Percentiles rank a stretch among this genome's conserved stretches.
Evolutionary conservation across 2,888 invertebrate species (phyloP).

Genomic region (Thymelicus sylvestris): DNA sequence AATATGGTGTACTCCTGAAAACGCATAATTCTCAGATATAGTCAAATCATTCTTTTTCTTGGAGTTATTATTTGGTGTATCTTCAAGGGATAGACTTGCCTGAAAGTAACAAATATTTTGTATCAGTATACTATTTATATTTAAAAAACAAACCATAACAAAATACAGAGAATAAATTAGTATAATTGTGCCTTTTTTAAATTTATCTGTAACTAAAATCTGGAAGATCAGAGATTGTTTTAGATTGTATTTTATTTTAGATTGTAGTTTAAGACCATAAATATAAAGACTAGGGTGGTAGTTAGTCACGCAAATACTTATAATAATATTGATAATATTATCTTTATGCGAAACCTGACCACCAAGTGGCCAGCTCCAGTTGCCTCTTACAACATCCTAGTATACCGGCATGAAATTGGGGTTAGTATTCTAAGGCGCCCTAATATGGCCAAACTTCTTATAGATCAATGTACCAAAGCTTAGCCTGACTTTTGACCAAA

Average conservation of each 20-base stretch:
- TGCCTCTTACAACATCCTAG: too few relatives aligned
- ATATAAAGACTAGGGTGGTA: too few relatives aligned
- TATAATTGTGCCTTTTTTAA: neutral
- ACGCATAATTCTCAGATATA: slow-evolving; percentile 93
- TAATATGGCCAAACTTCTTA: too few relatives aligned
- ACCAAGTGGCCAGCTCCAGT: too few relatives aligned
- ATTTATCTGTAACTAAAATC: neutral
- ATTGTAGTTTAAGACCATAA: too few relatives aligned
- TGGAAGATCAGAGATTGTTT: neutral
- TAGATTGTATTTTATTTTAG: neutral
- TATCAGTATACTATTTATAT: neutral
- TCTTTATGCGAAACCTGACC: too few relatives aligned
- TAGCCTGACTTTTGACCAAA: neutral
- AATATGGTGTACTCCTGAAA: slow-evolving; percentile 94
- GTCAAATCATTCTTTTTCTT: slow-evolving; percentile 79
- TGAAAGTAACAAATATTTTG: slow-evolving; percentile 46
- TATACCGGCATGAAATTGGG: too few relatives aligned
- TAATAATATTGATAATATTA: too few relatives aligned
- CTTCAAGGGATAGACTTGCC: slow-evolving; percentile 70
- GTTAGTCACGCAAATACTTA: too few relatives aligned
- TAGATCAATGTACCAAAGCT: neutral
- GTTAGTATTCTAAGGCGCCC: too few relatives aligned
- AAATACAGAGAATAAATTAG: neutral
- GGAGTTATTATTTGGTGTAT: slow-evolving; percentile 55
- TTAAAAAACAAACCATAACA: neutral